Conservation (phyloP, 1,140 invertebrate species). For the Leptinotarsa undecemlineata region DNA sequence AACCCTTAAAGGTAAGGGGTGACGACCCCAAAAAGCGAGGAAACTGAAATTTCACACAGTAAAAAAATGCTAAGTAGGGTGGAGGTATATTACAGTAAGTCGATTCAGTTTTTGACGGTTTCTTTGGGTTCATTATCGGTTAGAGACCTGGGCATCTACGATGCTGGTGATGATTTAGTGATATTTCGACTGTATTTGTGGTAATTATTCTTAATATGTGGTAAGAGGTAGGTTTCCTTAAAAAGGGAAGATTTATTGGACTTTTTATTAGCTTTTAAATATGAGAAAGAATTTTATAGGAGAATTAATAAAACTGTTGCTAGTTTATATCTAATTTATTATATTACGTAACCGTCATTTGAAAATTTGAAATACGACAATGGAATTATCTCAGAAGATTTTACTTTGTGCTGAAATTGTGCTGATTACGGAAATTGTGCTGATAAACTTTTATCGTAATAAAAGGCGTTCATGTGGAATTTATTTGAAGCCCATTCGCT, state of each 20-base stretch:
- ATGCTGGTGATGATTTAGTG: constrained; percentile 34
- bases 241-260: constrained; percentile 23
- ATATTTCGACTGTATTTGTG: constrained; percentile 40
- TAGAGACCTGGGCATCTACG: background rate
- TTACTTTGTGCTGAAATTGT: too few species aligned
- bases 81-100: constrained; percentile 17
- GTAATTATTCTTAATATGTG: constrained; percentile 44
- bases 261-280: background rate
- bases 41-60: constrained; percentile 46
- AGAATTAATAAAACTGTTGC: too few species aligned
- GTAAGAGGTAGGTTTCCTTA: constrained; percentile 33
- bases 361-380: too few species aligned
- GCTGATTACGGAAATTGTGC: too few species aligned
- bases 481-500: too few species aligned
- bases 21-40: constrained; percentile 34
- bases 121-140: background rate
- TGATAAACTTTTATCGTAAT: too few species aligned
- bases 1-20: constrained; percentile 37
- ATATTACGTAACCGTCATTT: too few species aligned
- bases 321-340: too few species aligned
- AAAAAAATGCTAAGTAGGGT: constrained; percentile 31
- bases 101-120: background rate
- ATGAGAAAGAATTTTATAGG: background rate
- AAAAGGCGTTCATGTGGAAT: too few species aligned
- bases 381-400: too few species aligned